These are phyloP conservation scores for Brachypterus glaber DNA, from an alignment of 2,888 invertebrate species.

Conservation along the genomic window DNA sequence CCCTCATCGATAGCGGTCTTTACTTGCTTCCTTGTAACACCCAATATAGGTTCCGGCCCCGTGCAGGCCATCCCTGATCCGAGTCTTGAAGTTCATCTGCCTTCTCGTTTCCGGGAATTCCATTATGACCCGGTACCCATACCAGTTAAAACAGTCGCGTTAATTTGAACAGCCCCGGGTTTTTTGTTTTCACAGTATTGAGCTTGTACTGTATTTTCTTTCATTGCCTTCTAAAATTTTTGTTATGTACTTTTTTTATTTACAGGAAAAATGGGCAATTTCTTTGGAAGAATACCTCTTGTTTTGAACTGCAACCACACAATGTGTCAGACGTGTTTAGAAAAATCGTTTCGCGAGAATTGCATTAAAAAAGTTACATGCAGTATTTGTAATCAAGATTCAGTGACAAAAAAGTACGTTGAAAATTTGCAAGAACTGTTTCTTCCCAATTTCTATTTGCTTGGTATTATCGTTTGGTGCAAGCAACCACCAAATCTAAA, in stretches of 20 bases:
- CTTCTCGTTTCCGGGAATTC: too few species aligned
- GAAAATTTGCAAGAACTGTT: conserved; percentile 28
- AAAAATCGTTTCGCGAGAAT: conserved; percentile 32
- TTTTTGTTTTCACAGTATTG: too few species aligned
- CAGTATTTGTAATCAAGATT: conserved; percentile 41
- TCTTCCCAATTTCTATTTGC: conserved; percentile 37
- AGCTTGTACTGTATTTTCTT: too few species aligned
- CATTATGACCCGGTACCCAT: too few species aligned
- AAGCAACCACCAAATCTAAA: conserved; percentile 13
- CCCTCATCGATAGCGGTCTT: too few species aligned
- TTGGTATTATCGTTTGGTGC: conserved; percentile 28
- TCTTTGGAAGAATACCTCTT: conserved; percentile 46
- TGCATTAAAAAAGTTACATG: conserved; percentile 38
- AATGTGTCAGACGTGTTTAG: conserved; percentile 56
- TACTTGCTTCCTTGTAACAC: too few species aligned
- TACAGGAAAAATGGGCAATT: too few species aligned
- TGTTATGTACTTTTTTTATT: conserved; percentile 5
- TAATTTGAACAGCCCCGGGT: too few species aligned
- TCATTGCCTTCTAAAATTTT: conserved; percentile 2
- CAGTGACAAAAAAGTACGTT: conserved; percentile 21
- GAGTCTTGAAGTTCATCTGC: too few species aligned
- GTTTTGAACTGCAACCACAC: conserved; percentile 58
- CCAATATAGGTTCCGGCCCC: too few species aligned
- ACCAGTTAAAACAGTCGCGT: too few species aligned
- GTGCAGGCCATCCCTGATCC: too few species aligned